phyloP scores from a whole-genome alignment of 2,888 invertebrate species.

The Branchipolynoe longqiensis region DNA sequence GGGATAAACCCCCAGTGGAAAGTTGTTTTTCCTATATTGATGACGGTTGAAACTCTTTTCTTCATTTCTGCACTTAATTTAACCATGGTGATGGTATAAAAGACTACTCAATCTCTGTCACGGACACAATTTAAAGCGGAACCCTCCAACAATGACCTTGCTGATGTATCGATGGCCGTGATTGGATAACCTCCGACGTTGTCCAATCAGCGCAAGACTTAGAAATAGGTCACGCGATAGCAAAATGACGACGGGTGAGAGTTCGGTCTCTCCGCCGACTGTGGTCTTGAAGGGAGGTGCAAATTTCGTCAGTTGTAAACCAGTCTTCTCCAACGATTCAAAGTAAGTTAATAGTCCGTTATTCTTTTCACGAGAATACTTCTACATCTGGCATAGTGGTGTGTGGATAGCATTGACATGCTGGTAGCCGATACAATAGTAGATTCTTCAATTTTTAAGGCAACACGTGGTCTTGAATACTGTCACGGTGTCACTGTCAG shows the following conservation, averaged over 20 bases:
- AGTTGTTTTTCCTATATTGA: not conserved
- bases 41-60: not conserved
- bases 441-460: too few species aligned
- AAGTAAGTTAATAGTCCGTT: conserved; percentile 21
- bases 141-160: not conserved
- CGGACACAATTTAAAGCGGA: not conserved
- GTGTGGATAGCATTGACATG: not conserved
- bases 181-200: not conserved
- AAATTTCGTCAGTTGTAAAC: conserved; percentile 42
- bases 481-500: too few species aligned
- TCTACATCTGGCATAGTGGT: not conserved
- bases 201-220: not conserved
- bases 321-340: conserved; percentile 30
- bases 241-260: conserved; percentile 23
- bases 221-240: not conserved
- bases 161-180: not conserved
- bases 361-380: not conserved
- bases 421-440: too few species aligned
- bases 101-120: not conserved
- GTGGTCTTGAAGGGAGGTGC: conserved; percentile 46
- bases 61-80: not conserved
- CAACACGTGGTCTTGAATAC: too few species aligned
- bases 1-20: not conserved
- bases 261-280: not conserved
- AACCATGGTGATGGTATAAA: not conserved